These are phyloP conservation scores for Scleropages formosus DNA, from an alignment of 2,797 vertebrate species.

Conservation along the genomic window DNA sequence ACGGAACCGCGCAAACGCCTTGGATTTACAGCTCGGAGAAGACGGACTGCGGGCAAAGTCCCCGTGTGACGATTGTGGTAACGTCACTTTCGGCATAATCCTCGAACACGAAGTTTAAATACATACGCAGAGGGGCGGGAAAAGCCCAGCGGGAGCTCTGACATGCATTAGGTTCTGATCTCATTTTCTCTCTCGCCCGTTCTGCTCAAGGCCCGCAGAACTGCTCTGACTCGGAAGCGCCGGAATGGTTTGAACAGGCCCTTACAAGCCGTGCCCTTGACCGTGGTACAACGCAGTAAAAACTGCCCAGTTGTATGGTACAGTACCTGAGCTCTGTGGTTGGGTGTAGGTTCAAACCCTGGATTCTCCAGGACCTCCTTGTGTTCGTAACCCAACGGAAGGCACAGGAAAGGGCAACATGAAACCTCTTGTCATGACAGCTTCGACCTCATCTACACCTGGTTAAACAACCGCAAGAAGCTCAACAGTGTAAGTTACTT, in stretches of 20 bases:
- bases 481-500: too few species aligned
- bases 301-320: neutral
- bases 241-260: too few species aligned
- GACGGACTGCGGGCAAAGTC: conserved; percentile 55
- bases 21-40: conserved; percentile 57
- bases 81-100: conserved; percentile 60
- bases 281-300: too few species aligned
- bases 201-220: neutral
- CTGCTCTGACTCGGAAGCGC: neutral
- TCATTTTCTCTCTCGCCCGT: conserved; percentile 36
- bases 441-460: too few species aligned
- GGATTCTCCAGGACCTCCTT: too few species aligned
- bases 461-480: too few species aligned
- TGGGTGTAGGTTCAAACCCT: conserved; percentile 32
- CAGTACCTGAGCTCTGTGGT: conserved; percentile 14
- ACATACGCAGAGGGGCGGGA: conserved; percentile 44
- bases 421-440: too few species aligned
- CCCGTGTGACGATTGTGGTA: conserved; percentile 63
- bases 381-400: too few species aligned
- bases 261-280: too few species aligned
- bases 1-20: conserved; percentile 66
- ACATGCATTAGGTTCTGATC: conserved; percentile 38
- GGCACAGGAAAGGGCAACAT: too few species aligned
- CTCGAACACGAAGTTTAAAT: conserved; percentile 58
- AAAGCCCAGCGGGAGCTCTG: conserved; percentile 40